These are phyloP conservation scores for Pycnomerus fuliginosus DNA, from an alignment of 2,888 invertebrate species.

Conservation along the genomic window DNA sequence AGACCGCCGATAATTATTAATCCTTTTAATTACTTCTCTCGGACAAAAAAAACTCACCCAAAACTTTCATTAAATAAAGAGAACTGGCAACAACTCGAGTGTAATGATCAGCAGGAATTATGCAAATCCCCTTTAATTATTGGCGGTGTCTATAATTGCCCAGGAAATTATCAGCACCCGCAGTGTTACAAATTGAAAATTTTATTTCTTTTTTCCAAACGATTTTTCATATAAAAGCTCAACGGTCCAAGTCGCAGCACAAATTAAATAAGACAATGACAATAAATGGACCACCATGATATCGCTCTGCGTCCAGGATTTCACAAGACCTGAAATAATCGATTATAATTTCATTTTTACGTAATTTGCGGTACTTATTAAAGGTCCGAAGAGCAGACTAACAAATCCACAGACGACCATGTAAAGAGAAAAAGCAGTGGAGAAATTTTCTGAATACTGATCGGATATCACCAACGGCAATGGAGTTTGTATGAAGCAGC, in stretches of 20 bases:
- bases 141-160: constrained; percentile 3
- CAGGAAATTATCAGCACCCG: constrained; percentile 10
- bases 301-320: constrained; percentile 65
- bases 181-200: constrained; percentile 5
- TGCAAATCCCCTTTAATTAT: constrained; percentile 8
- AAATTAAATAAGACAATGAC: constrained; percentile 64
- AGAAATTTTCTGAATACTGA: constrained; percentile 67
- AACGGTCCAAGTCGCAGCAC: constrained; percentile 68
- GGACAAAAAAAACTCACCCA: constrained; percentile 10
- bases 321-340: constrained; percentile 57
- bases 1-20: constrained; percentile 13
- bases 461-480: constrained; percentile 71
- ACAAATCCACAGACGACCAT: constrained; percentile 70
- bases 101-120: constrained; percentile 5
- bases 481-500: constrained; percentile 70
- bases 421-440: constrained; percentile 71
- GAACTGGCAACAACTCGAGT: neutral
- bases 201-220: too few relatives aligned
- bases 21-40: constrained; percentile 15
- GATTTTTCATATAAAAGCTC: constrained; percentile 51
- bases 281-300: constrained; percentile 66
- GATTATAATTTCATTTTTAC: constrained; percentile 41
- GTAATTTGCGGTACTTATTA: constrained; percentile 64
- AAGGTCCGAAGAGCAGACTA: constrained; percentile 66
- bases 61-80: neutral